These are phyloP conservation scores for Watsonalla binaria DNA, from an alignment of 2,888 invertebrate species.

Conservation along the genomic window DNA sequence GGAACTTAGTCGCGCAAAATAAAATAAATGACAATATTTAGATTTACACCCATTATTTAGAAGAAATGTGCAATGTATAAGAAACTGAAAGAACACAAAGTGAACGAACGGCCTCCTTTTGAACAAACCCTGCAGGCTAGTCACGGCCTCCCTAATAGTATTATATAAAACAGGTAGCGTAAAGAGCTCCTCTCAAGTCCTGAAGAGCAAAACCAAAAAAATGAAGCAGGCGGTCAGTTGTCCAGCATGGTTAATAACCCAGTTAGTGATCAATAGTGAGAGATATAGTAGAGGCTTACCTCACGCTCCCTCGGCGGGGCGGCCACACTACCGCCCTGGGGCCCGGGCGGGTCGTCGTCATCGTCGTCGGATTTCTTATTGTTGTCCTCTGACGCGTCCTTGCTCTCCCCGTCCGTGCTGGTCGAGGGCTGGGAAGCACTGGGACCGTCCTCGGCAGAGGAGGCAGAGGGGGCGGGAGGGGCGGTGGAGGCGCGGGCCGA, in stretches of 20 bases:
- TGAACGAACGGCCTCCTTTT: background rate
- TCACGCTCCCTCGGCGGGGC: background rate
- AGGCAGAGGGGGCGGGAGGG: no score
- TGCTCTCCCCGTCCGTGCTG: constrained; percentile 3
- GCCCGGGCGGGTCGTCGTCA: constrained; percentile 3
- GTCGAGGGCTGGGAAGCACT: background rate
- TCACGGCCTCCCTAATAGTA: no score
- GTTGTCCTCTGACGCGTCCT: constrained; percentile 4
- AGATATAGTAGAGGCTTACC: no score
- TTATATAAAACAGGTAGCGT: no score
- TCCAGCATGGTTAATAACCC: no score
- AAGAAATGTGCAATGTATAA: background rate
- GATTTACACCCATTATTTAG: no score
- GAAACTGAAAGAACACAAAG: background rate
- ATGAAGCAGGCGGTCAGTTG: no score
- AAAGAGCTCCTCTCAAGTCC: no score
- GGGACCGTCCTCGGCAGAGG: background rate
- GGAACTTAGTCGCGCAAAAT: no score
- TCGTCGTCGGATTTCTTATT: constrained; percentile 7
- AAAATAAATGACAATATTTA: no score
- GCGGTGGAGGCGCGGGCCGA: no score
- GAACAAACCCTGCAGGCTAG: background rate
- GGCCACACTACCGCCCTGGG: background rate
- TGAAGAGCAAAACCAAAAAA: background rate
- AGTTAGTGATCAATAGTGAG: background rate